Evolutionary conservation across 2,797 vertebrate species (phyloP).

Genomic region (Danio kyathit): DNA sequence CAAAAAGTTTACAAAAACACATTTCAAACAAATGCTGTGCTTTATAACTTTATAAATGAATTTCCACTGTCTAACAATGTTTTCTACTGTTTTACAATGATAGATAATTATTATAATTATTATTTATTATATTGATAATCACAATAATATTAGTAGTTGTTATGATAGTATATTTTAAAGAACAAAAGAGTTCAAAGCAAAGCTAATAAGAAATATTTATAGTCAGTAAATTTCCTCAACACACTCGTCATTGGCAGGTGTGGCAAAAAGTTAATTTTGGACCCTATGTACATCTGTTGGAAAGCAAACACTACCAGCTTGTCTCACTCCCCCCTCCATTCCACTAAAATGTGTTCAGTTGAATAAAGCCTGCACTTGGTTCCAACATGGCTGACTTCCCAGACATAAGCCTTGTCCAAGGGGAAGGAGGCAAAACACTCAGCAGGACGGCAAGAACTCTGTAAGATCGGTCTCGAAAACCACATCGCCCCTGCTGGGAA

Average conservation of each 20-base stretch:
- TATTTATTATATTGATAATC: neutral
- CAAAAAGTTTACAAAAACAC: too few species aligned
- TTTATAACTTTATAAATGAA: neutral
- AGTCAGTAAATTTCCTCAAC: neutral
- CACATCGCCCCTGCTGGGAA: neutral
- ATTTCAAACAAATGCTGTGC: too few species aligned
- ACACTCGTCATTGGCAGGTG: neutral
- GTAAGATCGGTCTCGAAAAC: neutral
- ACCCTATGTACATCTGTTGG: neutral
- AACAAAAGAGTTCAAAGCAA: neutral
- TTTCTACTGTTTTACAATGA: too few species aligned
- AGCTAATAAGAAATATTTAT: neutral
- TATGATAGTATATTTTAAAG: neutral
- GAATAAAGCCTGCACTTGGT: slow-evolving; percentile 54
- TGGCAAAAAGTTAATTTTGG: neutral
- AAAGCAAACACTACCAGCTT: slow-evolving; percentile 52
- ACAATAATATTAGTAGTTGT: neutral
- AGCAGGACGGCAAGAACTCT: neutral
- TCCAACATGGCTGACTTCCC: slow-evolving; percentile 54
- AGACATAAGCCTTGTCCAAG: slow-evolving; percentile 37
- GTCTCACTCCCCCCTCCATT: slow-evolving; percentile 66
- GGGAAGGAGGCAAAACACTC: slow-evolving; percentile 6
- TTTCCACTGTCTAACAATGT: too few species aligned
- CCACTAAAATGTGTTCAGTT: slow-evolving; percentile 53
- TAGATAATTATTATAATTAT: too few species aligned